These are phyloP conservation scores for Nomada goodeniana DNA, from an alignment of 2,888 invertebrate genomes.

Conservation along the genomic window DNA sequence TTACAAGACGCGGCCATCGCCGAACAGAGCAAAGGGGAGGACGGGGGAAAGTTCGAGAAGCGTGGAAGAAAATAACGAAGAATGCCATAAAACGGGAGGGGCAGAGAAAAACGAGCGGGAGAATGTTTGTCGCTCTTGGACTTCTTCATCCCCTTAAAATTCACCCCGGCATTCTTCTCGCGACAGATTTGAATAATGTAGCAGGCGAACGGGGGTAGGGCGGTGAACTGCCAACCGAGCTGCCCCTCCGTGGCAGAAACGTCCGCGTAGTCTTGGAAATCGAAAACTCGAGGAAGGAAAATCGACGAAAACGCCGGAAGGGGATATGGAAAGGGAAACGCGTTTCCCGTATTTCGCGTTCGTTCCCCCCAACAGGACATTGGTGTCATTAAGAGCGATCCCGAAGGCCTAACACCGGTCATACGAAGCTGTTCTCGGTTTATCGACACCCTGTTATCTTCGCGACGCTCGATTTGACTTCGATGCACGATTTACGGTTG, in stretches of 20 bases:
- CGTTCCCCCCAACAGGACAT: conserved; percentile 29
- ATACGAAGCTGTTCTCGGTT: conserved; percentile 46
- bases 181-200: conserved; percentile 74
- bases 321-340: not conserved
- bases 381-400: conserved; percentile 63
- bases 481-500: conserved; percentile 42
- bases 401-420: conserved; percentile 34
- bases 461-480: conserved; percentile 63
- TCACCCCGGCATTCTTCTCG: conserved; percentile 69
- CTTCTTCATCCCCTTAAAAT: conserved; percentile 71
- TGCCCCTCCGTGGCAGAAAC: not conserved
- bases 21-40: not conserved
- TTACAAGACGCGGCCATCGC: conserved; percentile 18
- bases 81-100: not conserved
- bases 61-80: not conserved
- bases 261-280: conserved; percentile 50
- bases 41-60: not conserved
- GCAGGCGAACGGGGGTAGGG: conserved; percentile 42
- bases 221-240: conserved; percentile 12
- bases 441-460: conserved; percentile 58
- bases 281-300: conserved; percentile 54
- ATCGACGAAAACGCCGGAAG: not conserved
- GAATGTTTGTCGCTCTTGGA: conserved; percentile 56
- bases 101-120: not conserved
- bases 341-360: conserved; percentile 52